Evolutionary conservation across 1,140 invertebrate genomes (phyloP).

Genomic region (Drosophila sturtevanti): DNA sequence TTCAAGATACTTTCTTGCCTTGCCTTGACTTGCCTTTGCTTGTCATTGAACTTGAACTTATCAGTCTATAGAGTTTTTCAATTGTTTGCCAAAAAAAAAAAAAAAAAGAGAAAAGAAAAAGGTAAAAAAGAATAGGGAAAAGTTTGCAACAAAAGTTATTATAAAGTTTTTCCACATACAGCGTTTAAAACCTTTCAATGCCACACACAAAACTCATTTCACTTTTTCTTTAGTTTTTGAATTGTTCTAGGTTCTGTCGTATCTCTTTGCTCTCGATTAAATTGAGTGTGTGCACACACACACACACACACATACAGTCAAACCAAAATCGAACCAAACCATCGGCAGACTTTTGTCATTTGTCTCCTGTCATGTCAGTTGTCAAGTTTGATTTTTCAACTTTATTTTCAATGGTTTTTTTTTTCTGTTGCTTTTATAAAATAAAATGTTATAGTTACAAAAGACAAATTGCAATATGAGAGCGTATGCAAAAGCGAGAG

Average conservation of each 20-base stretch:
- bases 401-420: constrained; percentile 43
- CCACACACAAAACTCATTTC: constrained; percentile 16
- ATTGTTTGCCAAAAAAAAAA: constrained; percentile 66
- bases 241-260: constrained; percentile 19
- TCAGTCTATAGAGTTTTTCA: constrained; percentile 45
- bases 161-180: constrained; percentile 65
- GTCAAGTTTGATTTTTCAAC: constrained; percentile 78
- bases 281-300: constrained; percentile 65
- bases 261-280: constrained; percentile 39
- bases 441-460: constrained; percentile 50
- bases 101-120: too few species aligned
- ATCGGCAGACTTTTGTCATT: constrained; percentile 72
- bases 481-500: not conserved
- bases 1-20: constrained; percentile 45
- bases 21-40: not conserved
- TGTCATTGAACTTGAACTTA: constrained; percentile 71
- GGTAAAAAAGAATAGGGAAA: too few species aligned
- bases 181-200: constrained; percentile 46
- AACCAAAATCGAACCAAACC: constrained; percentile 18
- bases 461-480: constrained; percentile 56
- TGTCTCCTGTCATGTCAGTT: constrained; percentile 80
- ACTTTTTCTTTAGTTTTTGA: constrained; percentile 26
- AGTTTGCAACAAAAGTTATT: constrained; percentile 61
- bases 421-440: constrained; percentile 41
- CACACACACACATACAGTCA: constrained; percentile 41